Evolutionary conservation across 2,888 invertebrate genomes (phyloP), one percentile per base, ranked within the genome.

Genomic region (Halictus quadricinctus): DNA sequence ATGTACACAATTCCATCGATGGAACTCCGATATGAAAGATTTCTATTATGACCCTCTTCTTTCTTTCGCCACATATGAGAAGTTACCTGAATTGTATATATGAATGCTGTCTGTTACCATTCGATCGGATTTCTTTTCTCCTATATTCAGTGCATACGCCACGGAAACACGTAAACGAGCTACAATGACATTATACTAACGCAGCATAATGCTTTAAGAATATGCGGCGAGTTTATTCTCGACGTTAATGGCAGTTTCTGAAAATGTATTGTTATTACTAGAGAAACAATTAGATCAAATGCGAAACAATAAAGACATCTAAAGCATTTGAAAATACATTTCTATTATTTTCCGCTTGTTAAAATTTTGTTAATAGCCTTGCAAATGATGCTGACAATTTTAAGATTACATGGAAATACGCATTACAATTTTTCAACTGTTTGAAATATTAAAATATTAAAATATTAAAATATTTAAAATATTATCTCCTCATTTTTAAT

Each of bases 11-110:
- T 76, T 66, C 80, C 66, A 77, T 87, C 84, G 81, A 84, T 81
- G 72, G 69, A 84, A 75, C 74, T 81, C 64, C 50, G 66, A 73
- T 80, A 76, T 83, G 85, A 85, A 87, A 87, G 79, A 79, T 83
- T 87, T 81, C 85, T 70, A 84, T 87, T 85, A 85, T 87, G 72
- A 73, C 66, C 69, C 46, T 72, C 64, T 75, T 15, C 76, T 76
- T 81, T 72, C 87, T 75, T 79, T 79, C 79, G 69, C 58, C 58
- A 78, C 77, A 72, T 72, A 87, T 50, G 81, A 75, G 66, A 75
- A 85, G 81, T 80, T 80, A 81, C 74, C 72, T 73, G 80, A 76
- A 81, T 77, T 60, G 79, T 74, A 79, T 74, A 79, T 84, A 76
- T 77, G 87, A 81, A 84, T 84, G 78, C 81, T 66, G 84, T 76